These are phyloP conservation scores for Pituophis catenifer DNA, from an alignment of 2,113 vertebrate genomes.

Conservation along the genomic window DNA sequence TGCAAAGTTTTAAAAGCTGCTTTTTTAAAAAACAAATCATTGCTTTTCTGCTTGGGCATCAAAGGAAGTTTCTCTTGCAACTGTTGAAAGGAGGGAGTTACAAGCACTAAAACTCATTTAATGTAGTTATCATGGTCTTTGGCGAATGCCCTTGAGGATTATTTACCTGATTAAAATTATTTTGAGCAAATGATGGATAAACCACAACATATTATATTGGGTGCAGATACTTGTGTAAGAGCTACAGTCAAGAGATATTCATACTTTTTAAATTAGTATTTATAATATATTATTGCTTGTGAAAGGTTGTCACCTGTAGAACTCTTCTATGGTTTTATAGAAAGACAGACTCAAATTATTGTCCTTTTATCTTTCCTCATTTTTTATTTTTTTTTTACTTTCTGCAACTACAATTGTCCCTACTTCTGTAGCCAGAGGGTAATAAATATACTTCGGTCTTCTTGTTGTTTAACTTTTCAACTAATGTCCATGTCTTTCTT, in stretches of 20 bases:
- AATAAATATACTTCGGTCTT: not conserved
- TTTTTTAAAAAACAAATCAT: not conserved
- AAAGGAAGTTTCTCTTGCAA: not conserved
- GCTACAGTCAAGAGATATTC: not conserved
- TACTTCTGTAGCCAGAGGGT: not conserved
- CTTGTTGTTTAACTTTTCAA: slow-evolving; percentile 25
- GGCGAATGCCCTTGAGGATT: not conserved
- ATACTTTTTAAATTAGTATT: not conserved
- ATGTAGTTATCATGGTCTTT: not conserved
- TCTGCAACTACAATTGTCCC: not conserved
- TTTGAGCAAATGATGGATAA: not conserved
- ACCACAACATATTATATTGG: not conserved
- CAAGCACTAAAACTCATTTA: not conserved
- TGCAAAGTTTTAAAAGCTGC: not conserved
- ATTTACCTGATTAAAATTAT: not conserved
- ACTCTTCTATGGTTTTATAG: not conserved
- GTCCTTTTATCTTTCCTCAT: slow-evolving; percentile 1
- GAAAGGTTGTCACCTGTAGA: not conserved
- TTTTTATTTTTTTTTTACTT: not conserved
- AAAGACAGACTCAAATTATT: slow-evolving; percentile 18
- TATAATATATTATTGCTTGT: not conserved
- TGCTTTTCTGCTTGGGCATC: not conserved
- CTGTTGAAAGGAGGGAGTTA: not conserved
- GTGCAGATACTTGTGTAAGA: not conserved
- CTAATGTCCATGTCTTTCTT: slow-evolving; percentile 15